Evolutionary conservation across 2,888 invertebrate species (phyloP).

Genomic region (Standfussiana lucernea): DNA sequence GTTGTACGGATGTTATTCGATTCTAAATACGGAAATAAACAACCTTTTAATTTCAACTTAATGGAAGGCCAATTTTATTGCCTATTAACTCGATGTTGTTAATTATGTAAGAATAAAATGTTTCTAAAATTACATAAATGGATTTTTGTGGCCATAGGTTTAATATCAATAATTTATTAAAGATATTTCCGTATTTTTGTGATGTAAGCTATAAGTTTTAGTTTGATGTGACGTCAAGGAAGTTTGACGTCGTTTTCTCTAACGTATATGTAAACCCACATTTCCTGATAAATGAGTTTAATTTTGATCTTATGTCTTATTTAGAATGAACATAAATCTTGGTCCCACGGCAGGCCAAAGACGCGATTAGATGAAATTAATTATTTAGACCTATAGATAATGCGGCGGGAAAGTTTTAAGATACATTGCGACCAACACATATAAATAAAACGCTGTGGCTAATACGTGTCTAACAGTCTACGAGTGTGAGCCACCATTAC

Average conservation of each 20-base stretch:
- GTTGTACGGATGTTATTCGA: slow-evolving; percentile 7
- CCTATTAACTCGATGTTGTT: not conserved
- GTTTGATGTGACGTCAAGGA: not conserved
- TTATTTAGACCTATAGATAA: slow-evolving; percentile 53
- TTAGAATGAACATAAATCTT: slow-evolving; percentile 35
- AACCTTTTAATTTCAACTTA: slow-evolving; percentile 31
- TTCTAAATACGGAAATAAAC: slow-evolving; percentile 38
- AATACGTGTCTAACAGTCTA: slow-evolving; percentile 62
- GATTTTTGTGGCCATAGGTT: not conserved
- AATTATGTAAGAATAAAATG: not conserved
- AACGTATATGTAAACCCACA: slow-evolving; percentile 8
- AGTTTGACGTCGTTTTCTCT: not conserved
- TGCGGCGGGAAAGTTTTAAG: slow-evolving; percentile 55
- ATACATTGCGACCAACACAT: slow-evolving; percentile 50
- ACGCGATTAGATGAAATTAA: slow-evolving; percentile 47
- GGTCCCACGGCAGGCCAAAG: slow-evolving; percentile 19
- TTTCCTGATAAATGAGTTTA: slow-evolving; percentile 24
- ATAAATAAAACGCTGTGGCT: slow-evolving; percentile 62
- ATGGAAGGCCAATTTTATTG: not conserved
- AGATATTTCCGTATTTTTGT: not conserved
- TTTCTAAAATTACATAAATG: not conserved
- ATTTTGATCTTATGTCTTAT: slow-evolving; percentile 21
- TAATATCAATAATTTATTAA: not conserved
- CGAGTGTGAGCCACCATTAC: slow-evolving; percentile 56
- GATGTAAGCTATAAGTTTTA: not conserved